Conservation (phyloP, 2,113 vertebrate genomes). For the Hippocampus abdominalis region DNA sequence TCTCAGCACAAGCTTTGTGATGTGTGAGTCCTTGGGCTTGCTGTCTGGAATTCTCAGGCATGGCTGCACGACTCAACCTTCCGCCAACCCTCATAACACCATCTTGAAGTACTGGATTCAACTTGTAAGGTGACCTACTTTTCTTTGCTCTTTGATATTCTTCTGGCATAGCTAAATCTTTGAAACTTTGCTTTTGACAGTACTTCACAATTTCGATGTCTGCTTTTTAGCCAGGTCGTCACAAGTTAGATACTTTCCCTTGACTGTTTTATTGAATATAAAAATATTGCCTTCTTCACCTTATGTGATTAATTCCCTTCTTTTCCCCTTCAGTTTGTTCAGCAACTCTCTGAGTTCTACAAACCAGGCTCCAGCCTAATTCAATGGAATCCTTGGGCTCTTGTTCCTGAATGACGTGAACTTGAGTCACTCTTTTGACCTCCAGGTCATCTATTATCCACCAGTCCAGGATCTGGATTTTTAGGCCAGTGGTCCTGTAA, state of each 20-base stretch:
- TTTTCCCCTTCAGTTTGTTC: not conserved
- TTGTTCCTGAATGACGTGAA: not conserved
- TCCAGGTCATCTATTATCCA: not conserved
- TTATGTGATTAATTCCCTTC: not conserved
- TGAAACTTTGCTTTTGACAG: constrained; percentile 8
- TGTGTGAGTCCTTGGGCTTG: not conserved
- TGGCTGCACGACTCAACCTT: not conserved
- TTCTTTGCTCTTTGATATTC: constrained; percentile 4
- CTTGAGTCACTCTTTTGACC: constrained; percentile 5
- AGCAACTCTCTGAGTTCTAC: not conserved
- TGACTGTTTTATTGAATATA: not conserved
- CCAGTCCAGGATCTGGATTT: not conserved
- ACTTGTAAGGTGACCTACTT: not conserved
- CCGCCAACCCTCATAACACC: constrained; percentile 3
- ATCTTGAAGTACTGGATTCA: constrained; percentile 13
- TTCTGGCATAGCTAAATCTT: constrained; percentile 1
- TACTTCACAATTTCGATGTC: constrained; percentile 12
- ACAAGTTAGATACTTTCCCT: not conserved
- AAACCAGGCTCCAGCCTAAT: not conserved
- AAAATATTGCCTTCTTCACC: not conserved
- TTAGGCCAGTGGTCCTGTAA: not conserved
- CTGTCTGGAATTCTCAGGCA: constrained; percentile 8
- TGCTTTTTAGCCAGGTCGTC: constrained; percentile 1
- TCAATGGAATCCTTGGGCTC: not conserved
- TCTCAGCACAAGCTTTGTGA: constrained; percentile 6